Conservation (phyloP, 2,113 vertebrate species). For the Gulo gulo region DNA sequence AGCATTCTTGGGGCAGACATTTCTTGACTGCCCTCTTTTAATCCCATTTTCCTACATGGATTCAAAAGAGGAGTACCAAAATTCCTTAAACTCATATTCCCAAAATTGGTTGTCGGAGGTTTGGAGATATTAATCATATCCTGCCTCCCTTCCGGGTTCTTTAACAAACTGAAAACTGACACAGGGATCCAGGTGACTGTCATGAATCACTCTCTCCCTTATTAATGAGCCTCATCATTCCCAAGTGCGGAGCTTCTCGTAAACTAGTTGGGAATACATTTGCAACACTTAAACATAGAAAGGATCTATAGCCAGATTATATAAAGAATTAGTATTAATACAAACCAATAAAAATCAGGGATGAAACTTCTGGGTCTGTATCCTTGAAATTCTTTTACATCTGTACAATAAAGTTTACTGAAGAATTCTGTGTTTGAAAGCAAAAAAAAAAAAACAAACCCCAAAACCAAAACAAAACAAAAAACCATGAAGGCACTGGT, state of each 20-base stretch:
- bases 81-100: not conserved
- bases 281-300: not conserved
- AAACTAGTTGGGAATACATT: not conserved
- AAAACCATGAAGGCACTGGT: not conserved
- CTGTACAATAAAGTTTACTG: not conserved
- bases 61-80: not conserved
- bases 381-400: not conserved
- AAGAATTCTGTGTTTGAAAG: not conserved
- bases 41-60: not conserved
- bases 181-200: not conserved
- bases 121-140: not conserved
- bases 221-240: not conserved
- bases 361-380: not conserved
- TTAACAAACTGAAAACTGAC: not conserved
- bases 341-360: not conserved
- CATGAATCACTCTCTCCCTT: not conserved
- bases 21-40: not conserved
- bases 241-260: not conserved
- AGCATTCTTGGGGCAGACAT: not conserved
- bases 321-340: not conserved
- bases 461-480: too few relatives aligned
- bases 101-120: not conserved
- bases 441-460: not conserved
- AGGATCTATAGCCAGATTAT: not conserved
- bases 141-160: not conserved